These are phyloP conservation scores for Nesogale talazaci DNA, from an alignment of 2,113 vertebrate genomes.

Conservation along the genomic window DNA sequence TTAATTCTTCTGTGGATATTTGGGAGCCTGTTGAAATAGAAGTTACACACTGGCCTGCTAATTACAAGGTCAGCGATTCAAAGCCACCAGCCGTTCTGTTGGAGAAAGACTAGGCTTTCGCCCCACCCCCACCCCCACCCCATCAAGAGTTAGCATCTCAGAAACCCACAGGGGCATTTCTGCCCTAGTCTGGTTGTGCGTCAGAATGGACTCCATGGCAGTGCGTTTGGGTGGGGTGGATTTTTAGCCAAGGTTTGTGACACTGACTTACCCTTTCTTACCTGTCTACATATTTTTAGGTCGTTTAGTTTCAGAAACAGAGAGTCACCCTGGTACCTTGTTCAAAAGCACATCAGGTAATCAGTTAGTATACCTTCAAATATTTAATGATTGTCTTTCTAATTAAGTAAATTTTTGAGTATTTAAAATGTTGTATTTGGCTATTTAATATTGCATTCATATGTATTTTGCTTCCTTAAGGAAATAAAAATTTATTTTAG, in stretches of 20 bases:
- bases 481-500: conserved; percentile 48
- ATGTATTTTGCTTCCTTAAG: conserved; percentile 25
- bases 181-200: too few species aligned
- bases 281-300: conserved; percentile 67
- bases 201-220: too few species aligned
- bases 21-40: background rate
- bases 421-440: background rate
- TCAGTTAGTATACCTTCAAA: background rate
- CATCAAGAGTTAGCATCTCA: too few species aligned
- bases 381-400: conserved; percentile 30
- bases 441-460: background rate
- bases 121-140: too few species aligned
- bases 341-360: conserved; percentile 80
- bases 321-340: conserved; percentile 34
- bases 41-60: too few species aligned
- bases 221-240: too few species aligned
- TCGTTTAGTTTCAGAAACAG: conserved; percentile 47
- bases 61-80: too few species aligned
- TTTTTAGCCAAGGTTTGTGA: background rate
- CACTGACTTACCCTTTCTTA: conserved; percentile 18
- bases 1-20: conserved; percentile 29
- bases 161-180: too few species aligned
- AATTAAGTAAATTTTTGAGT: conserved; percentile 1
- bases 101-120: too few species aligned
- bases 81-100: too few species aligned